phyloP scores from a whole-genome alignment of 2,113 vertebrate genomes.

The Lathamus discolor region DNA sequence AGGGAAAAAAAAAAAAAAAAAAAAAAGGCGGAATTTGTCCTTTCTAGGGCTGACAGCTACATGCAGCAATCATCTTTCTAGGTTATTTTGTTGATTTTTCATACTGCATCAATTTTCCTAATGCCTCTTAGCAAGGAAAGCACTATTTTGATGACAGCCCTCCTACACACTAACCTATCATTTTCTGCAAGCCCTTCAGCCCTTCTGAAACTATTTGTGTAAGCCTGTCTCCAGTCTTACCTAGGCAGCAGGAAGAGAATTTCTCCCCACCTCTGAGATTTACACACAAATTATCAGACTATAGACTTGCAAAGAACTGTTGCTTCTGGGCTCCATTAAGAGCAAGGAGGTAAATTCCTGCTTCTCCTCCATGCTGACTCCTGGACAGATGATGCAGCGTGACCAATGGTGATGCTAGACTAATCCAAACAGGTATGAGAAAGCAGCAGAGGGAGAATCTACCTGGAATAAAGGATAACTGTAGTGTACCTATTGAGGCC shows the following conservation, averaged over 20 bases:
- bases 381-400: neutral
- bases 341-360: neutral
- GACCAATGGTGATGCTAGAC: neutral
- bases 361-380: neutral
- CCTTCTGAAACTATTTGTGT: neutral
- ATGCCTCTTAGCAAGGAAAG: neutral
- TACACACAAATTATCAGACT: neutral
- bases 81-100: neutral
- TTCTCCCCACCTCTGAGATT: neutral
- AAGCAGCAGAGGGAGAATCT: neutral
- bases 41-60: neutral
- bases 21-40: neutral
- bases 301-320: neutral
- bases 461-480: neutral
- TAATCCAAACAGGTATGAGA: neutral
- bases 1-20: neutral
- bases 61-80: neutral
- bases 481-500: neutral
- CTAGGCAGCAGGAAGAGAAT: neutral
- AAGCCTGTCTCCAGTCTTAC: neutral
- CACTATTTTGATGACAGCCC: neutral
- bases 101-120: neutral
- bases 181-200: neutral
- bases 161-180: neutral
- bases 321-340: neutral